Percentiles rank a stretch among this genome's conserved stretches.
These are phyloP conservation scores for Blennius ocellaris DNA, from an alignment of 2,113 vertebrate genomes.

Conservation along the genomic window DNA sequence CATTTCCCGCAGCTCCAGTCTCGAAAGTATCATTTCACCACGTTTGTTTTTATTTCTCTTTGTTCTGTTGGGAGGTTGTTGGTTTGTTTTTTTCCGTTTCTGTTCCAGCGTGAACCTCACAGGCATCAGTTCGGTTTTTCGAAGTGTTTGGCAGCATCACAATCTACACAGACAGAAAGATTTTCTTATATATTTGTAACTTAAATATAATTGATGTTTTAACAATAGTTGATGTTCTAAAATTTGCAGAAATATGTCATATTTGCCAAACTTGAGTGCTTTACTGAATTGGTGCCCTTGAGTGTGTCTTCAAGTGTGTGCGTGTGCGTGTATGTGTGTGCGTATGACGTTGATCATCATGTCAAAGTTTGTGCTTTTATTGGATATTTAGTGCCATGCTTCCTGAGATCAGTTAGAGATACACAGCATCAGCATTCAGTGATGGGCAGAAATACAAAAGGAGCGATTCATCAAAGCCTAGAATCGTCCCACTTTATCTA, in stretches of 20 bases:
- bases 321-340: constrained; percentile 17
- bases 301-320: neutral
- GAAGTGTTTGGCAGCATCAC: neutral
- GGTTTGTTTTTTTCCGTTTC: constrained; percentile 21
- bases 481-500: too few species aligned
- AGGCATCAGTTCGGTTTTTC: constrained; percentile 9
- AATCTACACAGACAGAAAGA: too few species aligned
- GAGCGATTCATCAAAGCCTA: too few species aligned
- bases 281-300: neutral
- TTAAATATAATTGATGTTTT: too few species aligned
- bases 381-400: constrained; percentile 35
- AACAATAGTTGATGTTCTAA: neutral
- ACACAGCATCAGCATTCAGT: neutral
- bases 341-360: constrained; percentile 6
- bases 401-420: constrained; percentile 14
- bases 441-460: too few species aligned
- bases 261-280: neutral
- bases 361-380: constrained; percentile 21
- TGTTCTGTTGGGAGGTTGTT: constrained; percentile 33
- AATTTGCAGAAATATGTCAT: neutral
- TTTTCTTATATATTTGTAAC: too few species aligned
- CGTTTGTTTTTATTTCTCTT: constrained; percentile 9
- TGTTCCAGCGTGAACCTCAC: neutral
- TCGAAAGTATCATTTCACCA: constrained; percentile 35
- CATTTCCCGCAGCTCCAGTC: constrained; percentile 40